Evolutionary conservation across 2,113 vertebrate species (phyloP).

Genomic region (Siniperca knerii): DNA sequence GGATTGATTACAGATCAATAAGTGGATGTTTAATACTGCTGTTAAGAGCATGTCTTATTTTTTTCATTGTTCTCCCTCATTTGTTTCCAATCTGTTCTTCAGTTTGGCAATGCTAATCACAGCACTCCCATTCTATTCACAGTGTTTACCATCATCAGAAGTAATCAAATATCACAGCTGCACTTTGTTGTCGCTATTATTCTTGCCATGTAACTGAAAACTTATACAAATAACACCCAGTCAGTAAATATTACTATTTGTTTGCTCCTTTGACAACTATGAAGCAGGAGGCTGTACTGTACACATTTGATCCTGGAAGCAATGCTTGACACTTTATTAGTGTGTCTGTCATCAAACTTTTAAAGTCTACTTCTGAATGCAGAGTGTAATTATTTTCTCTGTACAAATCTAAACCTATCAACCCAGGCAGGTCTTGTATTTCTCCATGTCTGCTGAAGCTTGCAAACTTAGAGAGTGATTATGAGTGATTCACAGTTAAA

Average conservation of each 20-base stretch:
- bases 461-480: background rate
- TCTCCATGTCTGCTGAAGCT: background rate
- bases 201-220: background rate
- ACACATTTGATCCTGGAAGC: background rate
- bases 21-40: background rate
- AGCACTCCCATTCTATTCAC: background rate
- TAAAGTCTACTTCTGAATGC: background rate
- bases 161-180: background rate
- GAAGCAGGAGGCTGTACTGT: background rate
- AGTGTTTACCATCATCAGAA: background rate
- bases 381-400: background rate
- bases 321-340: background rate
- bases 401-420: background rate
- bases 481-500: background rate
- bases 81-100: background rate
- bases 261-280: background rate
- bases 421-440: background rate
- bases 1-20: slow-evolving; percentile 2
- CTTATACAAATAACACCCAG: background rate
- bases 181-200: background rate
- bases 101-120: slow-evolving; percentile 6
- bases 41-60: background rate
- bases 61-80: background rate
- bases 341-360: background rate
- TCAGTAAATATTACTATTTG: background rate